Conservation (phyloP, 2,888 invertebrate genomes). For the Nymphalis c-album region DNA sequence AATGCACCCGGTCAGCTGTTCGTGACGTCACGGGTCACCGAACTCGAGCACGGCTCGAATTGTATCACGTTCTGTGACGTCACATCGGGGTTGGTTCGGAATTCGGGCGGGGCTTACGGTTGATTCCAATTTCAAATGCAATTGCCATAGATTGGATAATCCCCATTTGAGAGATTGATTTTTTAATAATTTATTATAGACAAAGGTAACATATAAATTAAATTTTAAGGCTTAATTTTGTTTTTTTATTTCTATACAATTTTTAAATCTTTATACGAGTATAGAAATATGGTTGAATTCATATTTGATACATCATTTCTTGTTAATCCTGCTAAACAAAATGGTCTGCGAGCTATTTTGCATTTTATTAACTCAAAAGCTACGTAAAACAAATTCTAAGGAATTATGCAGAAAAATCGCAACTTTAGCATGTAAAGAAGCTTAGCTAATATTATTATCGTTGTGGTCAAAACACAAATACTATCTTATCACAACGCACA, state of each 20-base stretch:
- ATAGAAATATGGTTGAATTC: no score
- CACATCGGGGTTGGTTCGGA: constrained; percentile 45
- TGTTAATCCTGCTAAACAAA: no score
- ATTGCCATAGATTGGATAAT: constrained; percentile 14
- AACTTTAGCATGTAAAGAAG: neutral
- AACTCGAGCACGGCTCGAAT: constrained; percentile 49
- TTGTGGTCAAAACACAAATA: constrained; percentile 8
- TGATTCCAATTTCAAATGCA: constrained; percentile 32
- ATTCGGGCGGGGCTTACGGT: constrained; percentile 36
- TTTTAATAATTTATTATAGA: neutral
- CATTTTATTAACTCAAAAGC: no score
- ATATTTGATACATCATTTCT: no score
- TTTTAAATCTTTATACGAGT: no score
- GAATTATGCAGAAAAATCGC: neutral
- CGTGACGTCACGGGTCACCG: constrained; percentile 72
- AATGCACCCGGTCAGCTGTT: constrained; percentile 68
- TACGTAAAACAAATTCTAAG: neutral
- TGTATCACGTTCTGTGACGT: constrained; percentile 56
- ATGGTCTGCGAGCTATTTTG: no score
- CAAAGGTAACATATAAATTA: neutral
- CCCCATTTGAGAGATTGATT: neutral
- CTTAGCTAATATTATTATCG: constrained; percentile 4
- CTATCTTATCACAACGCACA: constrained; percentile 36
- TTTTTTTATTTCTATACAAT: no score
- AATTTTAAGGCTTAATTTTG: no score